Evolutionary conservation across 2,888 invertebrate genomes (phyloP).

Genomic region (Cephonodes hylas): DNA sequence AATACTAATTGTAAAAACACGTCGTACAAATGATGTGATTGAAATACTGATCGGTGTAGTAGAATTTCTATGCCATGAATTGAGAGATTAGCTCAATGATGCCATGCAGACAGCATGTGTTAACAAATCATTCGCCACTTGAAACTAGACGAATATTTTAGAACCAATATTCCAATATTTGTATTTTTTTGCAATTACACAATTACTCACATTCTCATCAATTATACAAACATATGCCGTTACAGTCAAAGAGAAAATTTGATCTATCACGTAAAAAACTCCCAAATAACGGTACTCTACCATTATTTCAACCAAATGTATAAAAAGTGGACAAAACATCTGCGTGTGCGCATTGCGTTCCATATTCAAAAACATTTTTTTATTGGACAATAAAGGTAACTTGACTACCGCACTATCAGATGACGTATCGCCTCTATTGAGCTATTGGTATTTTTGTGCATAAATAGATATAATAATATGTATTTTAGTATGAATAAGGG

Average conservation of each 20-base stretch:
- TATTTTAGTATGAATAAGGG: neutral
- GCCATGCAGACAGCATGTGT: neutral
- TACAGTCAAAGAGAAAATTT: conserved; percentile 47
- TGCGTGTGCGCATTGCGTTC: conserved; percentile 57
- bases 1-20: too few species aligned
- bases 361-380: conserved; percentile 67
- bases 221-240: conserved; percentile 30
- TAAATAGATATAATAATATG: conserved; percentile 7
- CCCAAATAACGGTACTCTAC: conserved; percentile 55
- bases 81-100: too few species aligned
- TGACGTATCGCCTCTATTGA: conserved; percentile 44
- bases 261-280: conserved; percentile 49
- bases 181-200: conserved; percentile 4
- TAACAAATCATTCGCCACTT: neutral
- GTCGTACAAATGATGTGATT: too few species aligned
- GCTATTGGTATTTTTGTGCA: conserved; percentile 7
- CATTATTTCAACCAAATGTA: conserved; percentile 59
- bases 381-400: conserved; percentile 58
- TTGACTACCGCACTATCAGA: conserved; percentile 54
- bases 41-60: too few species aligned
- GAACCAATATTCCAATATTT: neutral
- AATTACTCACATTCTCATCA: conserved; percentile 17
- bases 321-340: conserved; percentile 72
- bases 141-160: neutral
- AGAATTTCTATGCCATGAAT: neutral